Conservation (phyloP, 2,888 invertebrate species). For the Metacarcinus magister region DNA sequence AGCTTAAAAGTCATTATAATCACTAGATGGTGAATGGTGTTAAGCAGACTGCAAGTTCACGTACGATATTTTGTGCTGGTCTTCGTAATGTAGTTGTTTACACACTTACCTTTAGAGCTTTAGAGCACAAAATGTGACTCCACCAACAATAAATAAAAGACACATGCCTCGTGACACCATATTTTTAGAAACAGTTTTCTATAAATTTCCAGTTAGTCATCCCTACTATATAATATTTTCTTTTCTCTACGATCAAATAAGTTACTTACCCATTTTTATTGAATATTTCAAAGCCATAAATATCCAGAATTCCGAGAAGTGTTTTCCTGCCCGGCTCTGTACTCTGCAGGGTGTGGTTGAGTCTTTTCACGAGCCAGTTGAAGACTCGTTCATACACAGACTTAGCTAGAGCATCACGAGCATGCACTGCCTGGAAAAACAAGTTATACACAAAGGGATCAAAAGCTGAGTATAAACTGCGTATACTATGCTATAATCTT, state of each 20-base stretch:
- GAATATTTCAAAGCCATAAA: constrained; percentile 98
- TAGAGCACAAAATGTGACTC: too few species aligned
- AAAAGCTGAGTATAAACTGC: too few species aligned
- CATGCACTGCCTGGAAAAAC: constrained; percentile 89
- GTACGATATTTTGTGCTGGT: too few species aligned
- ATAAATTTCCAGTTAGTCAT: background rate
- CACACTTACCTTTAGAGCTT: too few species aligned
- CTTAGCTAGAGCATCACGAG: constrained; percentile 95
- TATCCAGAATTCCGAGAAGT: constrained; percentile 95
- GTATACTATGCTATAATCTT: background rate
- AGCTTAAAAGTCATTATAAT: too few species aligned
- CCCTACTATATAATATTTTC: background rate
- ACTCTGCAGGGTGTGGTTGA: constrained; percentile 90
- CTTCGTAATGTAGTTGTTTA: too few species aligned
- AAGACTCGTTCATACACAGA: constrained; percentile 96
- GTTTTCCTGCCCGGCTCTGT: constrained; percentile 86
- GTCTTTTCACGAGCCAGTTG: constrained; percentile 93
- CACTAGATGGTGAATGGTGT: too few species aligned
- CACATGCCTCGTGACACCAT: too few species aligned
- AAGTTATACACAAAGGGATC: background rate
- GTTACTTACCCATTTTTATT: constrained; percentile 90
- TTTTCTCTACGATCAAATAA: background rate
- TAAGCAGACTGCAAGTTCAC: too few species aligned
- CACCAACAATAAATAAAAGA: too few species aligned
- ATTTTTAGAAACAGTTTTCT: too few species aligned